phyloP scores from a whole-genome alignment of 2,888 invertebrate species.

The Chydorus sphaericus region DNA sequence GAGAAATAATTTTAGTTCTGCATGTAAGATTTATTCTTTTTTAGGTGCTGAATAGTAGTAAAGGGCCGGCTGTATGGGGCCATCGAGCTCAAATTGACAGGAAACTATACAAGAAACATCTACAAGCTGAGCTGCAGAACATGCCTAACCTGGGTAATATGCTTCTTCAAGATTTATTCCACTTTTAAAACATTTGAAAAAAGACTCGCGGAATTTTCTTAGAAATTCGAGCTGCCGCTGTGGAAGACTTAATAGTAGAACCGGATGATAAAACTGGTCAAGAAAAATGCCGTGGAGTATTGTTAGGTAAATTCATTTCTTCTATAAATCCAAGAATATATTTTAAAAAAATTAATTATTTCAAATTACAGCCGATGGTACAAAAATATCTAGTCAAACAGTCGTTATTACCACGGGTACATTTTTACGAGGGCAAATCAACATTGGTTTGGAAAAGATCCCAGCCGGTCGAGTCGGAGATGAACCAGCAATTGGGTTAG shows the following conservation, averaged over 20 bases:
- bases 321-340: not conserved
- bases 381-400: not conserved
- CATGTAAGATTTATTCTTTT: slow-evolving; percentile 13
- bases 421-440: slow-evolving; percentile 70
- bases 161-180: too few species aligned
- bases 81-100: slow-evolving; percentile 77
- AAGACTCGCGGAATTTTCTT: slow-evolving; percentile 51
- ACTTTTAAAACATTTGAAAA: too few species aligned
- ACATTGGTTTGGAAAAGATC: slow-evolving; percentile 54
- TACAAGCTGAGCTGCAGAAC: slow-evolving; percentile 52
- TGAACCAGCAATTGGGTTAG: slow-evolving; percentile 57
- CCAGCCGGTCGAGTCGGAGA: slow-evolving; percentile 74
- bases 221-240: slow-evolving; percentile 49
- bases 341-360: not conserved
- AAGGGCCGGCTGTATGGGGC: slow-evolving; percentile 83
- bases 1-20: not conserved
- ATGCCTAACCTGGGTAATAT: slow-evolving; percentile 18
- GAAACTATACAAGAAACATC: slow-evolving; percentile 52
- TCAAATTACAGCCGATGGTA: slow-evolving; percentile 36
- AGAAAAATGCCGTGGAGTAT: slow-evolving; percentile 34
- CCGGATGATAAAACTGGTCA: slow-evolving; percentile 25
- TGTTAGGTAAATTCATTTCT: slow-evolving; percentile 31
- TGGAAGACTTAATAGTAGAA: slow-evolving; percentile 58
- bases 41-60: slow-evolving; percentile 54
- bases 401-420: slow-evolving; percentile 76